Conservation (phyloP, 37 sponge, comb jelly and placozoan species). For the Hexactinellida sp. region DNA sequence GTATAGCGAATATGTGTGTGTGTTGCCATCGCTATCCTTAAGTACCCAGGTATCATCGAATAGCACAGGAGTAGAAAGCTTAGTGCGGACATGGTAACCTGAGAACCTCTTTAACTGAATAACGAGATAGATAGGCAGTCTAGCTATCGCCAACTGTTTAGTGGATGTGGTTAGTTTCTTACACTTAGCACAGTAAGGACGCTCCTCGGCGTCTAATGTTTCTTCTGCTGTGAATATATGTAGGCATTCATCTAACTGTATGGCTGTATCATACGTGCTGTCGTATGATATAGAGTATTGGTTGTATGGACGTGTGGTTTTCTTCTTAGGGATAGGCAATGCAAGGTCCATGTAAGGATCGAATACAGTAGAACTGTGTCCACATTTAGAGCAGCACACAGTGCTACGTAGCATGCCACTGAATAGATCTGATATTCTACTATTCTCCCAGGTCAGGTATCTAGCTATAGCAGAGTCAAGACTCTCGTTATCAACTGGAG, state of each 20-base stretch:
- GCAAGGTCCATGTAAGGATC: slow-evolving; percentile 14
- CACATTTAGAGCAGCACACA: background rate
- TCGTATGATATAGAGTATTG: background rate
- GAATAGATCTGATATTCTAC: background rate
- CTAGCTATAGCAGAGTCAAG: background rate
- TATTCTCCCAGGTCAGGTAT: slow-evolving; percentile 8
- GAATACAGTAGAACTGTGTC: background rate
- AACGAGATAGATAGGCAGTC: background rate
- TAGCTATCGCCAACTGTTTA: background rate
- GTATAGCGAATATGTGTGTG: background rate
- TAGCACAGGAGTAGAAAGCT: background rate
- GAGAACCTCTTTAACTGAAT: background rate
- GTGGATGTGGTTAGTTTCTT: background rate
- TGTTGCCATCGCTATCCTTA: background rate
- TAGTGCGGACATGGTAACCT: background rate
- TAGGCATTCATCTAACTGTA: background rate
- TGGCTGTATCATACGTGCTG: background rate
- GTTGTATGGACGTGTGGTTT: background rate
- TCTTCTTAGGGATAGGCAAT: background rate
- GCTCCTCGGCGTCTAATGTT: background rate
- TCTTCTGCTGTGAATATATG: background rate
- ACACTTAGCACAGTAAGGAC: background rate
- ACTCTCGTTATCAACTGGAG: background rate
- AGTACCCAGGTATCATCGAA: background rate
- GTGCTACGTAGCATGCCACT: background rate